phyloP scores from a whole-genome alignment of 2,113 vertebrate species.

The Phyllopteryx taeniolatus region DNA sequence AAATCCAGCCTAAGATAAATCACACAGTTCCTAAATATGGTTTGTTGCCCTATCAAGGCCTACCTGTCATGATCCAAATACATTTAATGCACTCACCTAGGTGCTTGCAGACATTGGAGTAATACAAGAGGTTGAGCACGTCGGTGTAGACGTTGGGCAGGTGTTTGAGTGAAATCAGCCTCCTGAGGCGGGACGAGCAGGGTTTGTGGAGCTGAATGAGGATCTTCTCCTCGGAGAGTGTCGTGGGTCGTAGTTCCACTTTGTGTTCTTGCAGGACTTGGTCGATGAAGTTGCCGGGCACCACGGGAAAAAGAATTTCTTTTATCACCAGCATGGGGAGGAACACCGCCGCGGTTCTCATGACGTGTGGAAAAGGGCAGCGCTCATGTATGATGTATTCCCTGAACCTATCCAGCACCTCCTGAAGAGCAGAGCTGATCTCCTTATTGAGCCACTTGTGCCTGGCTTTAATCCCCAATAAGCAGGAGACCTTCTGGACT shows the following conservation, averaged over 20 bases:
- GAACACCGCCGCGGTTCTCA: slow-evolving; percentile 84
- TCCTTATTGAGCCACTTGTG: slow-evolving; percentile 80
- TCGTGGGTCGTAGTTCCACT: slow-evolving; percentile 90
- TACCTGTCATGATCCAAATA: neutral
- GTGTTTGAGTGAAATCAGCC: slow-evolving; percentile 88
- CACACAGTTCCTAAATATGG: neutral
- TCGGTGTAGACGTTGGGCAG: slow-evolving; percentile 77
- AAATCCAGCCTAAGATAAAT: neutral
- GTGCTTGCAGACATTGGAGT: slow-evolving; percentile 76
- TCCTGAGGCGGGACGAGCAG: slow-evolving; percentile 87
- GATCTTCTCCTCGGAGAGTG: slow-evolving; percentile 87
- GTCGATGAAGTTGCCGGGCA: slow-evolving; percentile 79
- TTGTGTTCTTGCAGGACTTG: slow-evolving; percentile 89
- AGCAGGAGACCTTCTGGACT: slow-evolving; percentile 59
- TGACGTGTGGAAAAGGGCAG: slow-evolving; percentile 90
- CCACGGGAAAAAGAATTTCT: slow-evolving; percentile 85
- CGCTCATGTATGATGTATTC: slow-evolving; percentile 70
- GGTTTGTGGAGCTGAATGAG: slow-evolving; percentile 82
- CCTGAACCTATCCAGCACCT: slow-evolving; percentile 75
- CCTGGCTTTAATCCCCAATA: slow-evolving; percentile 63
- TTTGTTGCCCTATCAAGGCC: too few relatives aligned
- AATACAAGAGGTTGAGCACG: slow-evolving; percentile 83
- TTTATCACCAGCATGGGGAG: slow-evolving; percentile 94
- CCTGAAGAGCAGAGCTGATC: slow-evolving; percentile 60
- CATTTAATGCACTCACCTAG: slow-evolving; percentile 77